Base-by-base conservation (phyloP, 2,113 vertebrate genomes). In the Myiopsitta monachus region DNA sequence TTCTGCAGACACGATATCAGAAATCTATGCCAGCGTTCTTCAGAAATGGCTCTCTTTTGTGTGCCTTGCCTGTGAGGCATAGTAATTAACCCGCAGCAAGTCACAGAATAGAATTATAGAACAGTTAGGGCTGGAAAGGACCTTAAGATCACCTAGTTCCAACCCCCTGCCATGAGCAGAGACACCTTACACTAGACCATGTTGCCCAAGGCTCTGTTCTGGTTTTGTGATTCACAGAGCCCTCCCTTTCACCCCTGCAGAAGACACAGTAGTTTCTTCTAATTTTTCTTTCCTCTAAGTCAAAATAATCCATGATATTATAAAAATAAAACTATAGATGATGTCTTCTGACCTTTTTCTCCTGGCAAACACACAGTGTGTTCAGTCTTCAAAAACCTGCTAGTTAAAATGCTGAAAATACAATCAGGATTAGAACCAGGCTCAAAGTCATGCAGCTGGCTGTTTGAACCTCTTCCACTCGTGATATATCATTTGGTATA, bases 401-500 rank as follows among this genome's bases (percentile, higher is more conserved):
- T 36, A 72, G 62, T 31, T 51, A 79, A 68, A 88, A 66, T 61
- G 22, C 44, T 89, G 51, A 28, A 92, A 87, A 92, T 47, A 61
- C 21, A 23, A 73, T 21, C 39, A 87, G 14, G 27, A 63, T 31
- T 66, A 79, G 33, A 87, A 55, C 5, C 17, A 51, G 59, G 44
- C 64, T 89, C 88, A 87, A 39, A 92, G 52, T 39, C 69, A 31
- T 31, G 36, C 26, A 63, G 27, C 36, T 80, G 49, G 13, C 30
- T 83, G 36, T 86, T 85, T 95, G 81, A 91, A 89, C 70, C 63
- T 83, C n/a, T 92, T 64, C 61, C 24, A 84, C 18, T 84, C 63
- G 68, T 68, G 72, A 3, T 47, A 14, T 47, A 68, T 94, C 47
- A 72, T 39, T 47, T 69, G 36, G 24, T 47, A 46, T 73, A 79